These are phyloP conservation scores for Procambarus virginalis DNA, from an alignment of 1,140 invertebrate genomes.

Conservation along the genomic window DNA sequence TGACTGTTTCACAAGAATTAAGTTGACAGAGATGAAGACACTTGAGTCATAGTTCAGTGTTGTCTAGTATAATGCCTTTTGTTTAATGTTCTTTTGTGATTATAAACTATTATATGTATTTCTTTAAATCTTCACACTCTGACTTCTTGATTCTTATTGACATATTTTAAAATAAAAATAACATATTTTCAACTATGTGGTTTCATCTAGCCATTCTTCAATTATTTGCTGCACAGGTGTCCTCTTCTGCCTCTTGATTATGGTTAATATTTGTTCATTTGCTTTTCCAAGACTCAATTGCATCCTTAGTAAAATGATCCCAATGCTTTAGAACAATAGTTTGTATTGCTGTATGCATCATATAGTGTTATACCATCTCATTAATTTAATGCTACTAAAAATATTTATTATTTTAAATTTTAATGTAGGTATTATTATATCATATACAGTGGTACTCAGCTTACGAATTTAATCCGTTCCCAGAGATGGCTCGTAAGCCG, in stretches of 20 bases:
- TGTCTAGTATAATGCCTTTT: not conserved
- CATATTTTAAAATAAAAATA: not conserved
- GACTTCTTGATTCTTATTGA: not conserved
- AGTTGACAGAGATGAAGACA: constrained; percentile 1
- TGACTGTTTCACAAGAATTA: not conserved
- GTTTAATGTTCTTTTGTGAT: not conserved
- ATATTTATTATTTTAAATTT: not conserved
- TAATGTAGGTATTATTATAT: not conserved
- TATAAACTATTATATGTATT: not conserved
- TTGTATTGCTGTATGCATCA: not conserved
- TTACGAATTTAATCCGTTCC: too few relatives aligned
- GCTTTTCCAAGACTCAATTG: not conserved
- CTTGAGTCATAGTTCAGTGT: not conserved
- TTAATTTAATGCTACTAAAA: not conserved
- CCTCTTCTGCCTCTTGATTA: not conserved
- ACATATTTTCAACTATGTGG: not conserved
- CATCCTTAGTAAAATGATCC: not conserved
- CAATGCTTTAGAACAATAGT: not conserved
- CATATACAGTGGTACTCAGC: too few relatives aligned
- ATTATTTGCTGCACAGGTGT: not conserved
- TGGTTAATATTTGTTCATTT: too few relatives aligned
- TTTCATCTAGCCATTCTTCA: not conserved
- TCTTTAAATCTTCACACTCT: not conserved
- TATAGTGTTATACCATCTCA: too few relatives aligned
- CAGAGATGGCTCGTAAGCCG: too few relatives aligned